Evolutionary conservation across 2,888 invertebrate genomes (phyloP).

Genomic region (Drosophila leonis): DNA sequence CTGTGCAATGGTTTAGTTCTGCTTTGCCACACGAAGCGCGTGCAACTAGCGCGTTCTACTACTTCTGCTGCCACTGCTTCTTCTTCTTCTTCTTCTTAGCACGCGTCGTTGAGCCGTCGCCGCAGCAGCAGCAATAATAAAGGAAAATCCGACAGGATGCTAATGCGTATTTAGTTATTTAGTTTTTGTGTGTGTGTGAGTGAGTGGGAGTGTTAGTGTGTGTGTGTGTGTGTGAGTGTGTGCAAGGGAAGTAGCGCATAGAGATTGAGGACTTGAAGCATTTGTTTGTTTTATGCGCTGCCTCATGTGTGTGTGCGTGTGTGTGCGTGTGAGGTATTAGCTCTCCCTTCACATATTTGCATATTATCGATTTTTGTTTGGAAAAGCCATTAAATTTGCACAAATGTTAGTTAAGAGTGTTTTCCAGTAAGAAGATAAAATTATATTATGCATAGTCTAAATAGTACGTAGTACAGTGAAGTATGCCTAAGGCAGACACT

Average conservation of each 20-base stretch:
- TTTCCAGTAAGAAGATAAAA: not conserved
- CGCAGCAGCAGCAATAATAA: slow-evolving; percentile 68
- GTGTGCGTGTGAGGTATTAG: slow-evolving; percentile 18
- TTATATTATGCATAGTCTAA: not conserved
- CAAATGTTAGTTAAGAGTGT: not conserved
- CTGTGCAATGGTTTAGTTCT: slow-evolving; percentile 36
- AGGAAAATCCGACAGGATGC: slow-evolving; percentile 79
- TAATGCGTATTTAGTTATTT: slow-evolving; percentile 81
- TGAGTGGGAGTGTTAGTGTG: not conserved
- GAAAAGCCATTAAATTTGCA: slow-evolving; percentile 16
- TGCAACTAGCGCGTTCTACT: slow-evolving; percentile 36
- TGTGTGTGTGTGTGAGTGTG: slow-evolving; percentile 5
- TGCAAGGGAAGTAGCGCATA: not conserved
- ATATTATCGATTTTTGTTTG: slow-evolving; percentile 72
- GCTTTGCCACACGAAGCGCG: slow-evolving; percentile 29
- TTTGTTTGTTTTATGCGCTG: slow-evolving; percentile 64
- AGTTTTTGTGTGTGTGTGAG: slow-evolving; percentile 51
- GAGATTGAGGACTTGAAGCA: slow-evolving; percentile 36
- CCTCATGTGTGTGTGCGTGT: slow-evolving; percentile 5
- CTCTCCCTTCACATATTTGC: slow-evolving; percentile 61
- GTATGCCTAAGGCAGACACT: not conserved
- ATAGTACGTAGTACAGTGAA: not conserved
- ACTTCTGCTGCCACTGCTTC: not conserved
- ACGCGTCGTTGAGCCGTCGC: slow-evolving; percentile 36
- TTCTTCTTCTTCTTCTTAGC: slow-evolving; percentile 24